Evolutionary conservation across 2,113 vertebrate genomes (phyloP), one percentile per base, ranked within the genome.

Genomic region (Empidonax alnorum): DNA sequence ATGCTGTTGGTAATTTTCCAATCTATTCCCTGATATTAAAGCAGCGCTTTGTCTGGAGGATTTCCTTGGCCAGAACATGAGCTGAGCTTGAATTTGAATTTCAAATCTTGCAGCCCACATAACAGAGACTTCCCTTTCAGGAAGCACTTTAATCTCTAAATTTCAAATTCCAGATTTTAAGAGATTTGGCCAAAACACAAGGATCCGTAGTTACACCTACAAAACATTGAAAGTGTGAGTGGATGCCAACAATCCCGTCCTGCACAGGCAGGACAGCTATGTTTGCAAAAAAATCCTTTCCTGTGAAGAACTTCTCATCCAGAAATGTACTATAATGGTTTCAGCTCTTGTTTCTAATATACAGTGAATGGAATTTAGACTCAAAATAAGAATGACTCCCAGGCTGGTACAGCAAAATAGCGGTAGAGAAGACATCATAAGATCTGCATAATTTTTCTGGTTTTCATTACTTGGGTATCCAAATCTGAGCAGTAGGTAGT

Each of bases 1-100:
- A 5, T 2, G 2, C 5, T 4, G 8, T 17, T 80, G 18, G 35
- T 33, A 87, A 31, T 62, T 85, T 93, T 89, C 35, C 7, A 9
- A 2, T 30, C 0, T 0, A 62, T 74, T 89, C 30, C 30, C 59
- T 3, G 6, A 27, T 50, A 85, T 15, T 42, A 31, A 1, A 7
- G 35, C 28, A 87, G 25, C 49, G 28, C 6, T 87, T 89, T 85
- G 82, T 46, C 59, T 20, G 9, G 44, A 84, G 25, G 31, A 65
- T 44, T 92, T 84, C n/a, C 80, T 84, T 65, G 69, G 66, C 52
- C 61, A 84, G 71, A 87, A 27, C 15, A 73, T 87, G 19, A 35
- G 20, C 44, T 68, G 58, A 50, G 25, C 49, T 15, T 50, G 49
- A 91, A 91, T 73, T 89, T 73, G 71, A 93, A 94, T 93, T 87